Evolutionary conservation across 2,113 vertebrate species (phyloP).

Genomic region (Charadrius vociferus): DNA sequence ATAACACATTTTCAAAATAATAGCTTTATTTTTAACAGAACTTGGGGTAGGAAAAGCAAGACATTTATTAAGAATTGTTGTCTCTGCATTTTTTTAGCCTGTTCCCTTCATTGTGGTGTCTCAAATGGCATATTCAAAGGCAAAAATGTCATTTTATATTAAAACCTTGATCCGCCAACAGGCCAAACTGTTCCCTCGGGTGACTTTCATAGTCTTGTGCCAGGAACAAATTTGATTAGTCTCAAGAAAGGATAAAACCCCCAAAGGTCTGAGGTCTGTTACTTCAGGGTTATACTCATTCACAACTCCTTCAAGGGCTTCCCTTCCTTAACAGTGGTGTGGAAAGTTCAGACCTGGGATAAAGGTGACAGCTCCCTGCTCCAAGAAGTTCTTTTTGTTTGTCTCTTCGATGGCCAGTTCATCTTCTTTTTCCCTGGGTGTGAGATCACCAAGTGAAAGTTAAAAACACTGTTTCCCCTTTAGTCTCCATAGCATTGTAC

Average conservation of each 20-base stretch:
- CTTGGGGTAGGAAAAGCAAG: not conserved
- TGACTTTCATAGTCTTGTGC: not conserved
- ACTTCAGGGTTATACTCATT: not conserved
- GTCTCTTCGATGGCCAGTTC: not conserved
- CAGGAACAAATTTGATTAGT: not conserved
- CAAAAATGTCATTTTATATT: not conserved
- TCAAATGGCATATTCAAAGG: not conserved
- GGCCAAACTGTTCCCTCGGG: not conserved
- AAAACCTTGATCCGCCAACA: not conserved
- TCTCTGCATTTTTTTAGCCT: not conserved
- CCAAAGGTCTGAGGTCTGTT: not conserved
- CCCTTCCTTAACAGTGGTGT: not conserved
- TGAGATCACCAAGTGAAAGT: not conserved
- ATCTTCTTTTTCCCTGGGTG: not conserved
- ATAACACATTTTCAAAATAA: not conserved
- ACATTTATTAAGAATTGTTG: not conserved
- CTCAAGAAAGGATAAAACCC: not conserved
- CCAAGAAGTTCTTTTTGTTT: not conserved
- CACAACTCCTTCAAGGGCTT: not conserved
- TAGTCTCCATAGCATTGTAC: not conserved
- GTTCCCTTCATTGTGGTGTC: not conserved
- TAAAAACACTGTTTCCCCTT: not conserved
- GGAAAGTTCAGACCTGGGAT: not conserved
- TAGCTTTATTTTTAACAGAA: not conserved
- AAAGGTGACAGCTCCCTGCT: not conserved